These are phyloP conservation scores for Xestia sexstrigata DNA, from an alignment of 2,888 invertebrate species.

Conservation along the genomic window DNA sequence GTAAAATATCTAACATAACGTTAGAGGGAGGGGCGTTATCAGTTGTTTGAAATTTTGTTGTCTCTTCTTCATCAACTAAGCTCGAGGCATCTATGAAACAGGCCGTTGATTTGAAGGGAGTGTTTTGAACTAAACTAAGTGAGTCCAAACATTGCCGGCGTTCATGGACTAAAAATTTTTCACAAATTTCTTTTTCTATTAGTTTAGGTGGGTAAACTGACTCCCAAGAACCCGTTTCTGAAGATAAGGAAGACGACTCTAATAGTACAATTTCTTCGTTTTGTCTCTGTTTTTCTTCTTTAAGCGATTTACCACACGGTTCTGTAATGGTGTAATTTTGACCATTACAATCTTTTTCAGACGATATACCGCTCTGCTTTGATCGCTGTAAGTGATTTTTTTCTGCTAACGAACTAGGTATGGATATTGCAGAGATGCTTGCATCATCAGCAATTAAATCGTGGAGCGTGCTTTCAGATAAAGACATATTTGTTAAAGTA, in stretches of 20 bases:
- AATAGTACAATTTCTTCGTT: conserved; percentile 92
- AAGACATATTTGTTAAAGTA: conserved; percentile 81
- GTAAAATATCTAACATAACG: conserved; percentile 64
- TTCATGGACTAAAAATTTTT: conserved; percentile 84
- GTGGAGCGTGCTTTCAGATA: conserved; percentile 85
- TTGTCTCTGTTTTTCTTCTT: conserved; percentile 91
- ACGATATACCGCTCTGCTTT: conserved; percentile 66
- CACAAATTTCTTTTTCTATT: conserved; percentile 83
- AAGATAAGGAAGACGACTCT: conserved; percentile 92
- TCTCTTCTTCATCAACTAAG: conserved; percentile 92
- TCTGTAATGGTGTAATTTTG: conserved; percentile 68
- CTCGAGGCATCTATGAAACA: conserved; percentile 95
- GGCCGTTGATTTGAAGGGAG: conserved; percentile 80
- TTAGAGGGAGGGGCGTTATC: conserved; percentile 47
- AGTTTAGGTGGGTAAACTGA: conserved; percentile 89
- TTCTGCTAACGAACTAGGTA: conserved; percentile 71
- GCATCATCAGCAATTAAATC: conserved; percentile 81
- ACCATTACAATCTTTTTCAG: conserved; percentile 69
- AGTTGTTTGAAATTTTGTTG: conserved; percentile 65
- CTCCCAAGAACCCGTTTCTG: conserved; percentile 92
- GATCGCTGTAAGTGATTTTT: conserved; percentile 67
- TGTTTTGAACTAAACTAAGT: conserved; percentile 71
- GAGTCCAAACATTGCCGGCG: conserved; percentile 78
- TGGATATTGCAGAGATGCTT: conserved; percentile 71
- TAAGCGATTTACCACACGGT: conserved; percentile 78